Evolutionary conservation across 2,888 invertebrate species (phyloP), one percentile per base, ranked within the genome.

Genomic region (Erynnis tages): DNA sequence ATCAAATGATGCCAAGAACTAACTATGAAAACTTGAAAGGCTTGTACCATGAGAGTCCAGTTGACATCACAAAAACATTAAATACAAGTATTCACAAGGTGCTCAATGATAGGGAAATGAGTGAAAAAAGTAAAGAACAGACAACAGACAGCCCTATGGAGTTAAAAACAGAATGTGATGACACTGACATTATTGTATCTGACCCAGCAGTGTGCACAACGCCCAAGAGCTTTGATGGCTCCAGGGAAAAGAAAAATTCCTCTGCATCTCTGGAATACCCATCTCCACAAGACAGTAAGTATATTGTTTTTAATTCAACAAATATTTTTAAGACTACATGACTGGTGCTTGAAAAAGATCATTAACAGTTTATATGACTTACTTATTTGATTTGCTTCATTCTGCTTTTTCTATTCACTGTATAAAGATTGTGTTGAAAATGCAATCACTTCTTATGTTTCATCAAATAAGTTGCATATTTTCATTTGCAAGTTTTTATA

Each of bases 381-480:
- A 5, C 2, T 47, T 47, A 53, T 64, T 63, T 53, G 50, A 43
- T 62, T 65, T 68, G 71, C 69, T 75, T 70, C 56, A 59, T 70
- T 68, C 66, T 67, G 69, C 72, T 74, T 21, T 14, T 54, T 63
- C 54, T 58, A 41, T 54, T 43, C 47, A 62, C 57, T 62, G 60
- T 67, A 62, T 66, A 35, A 27, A 77, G 82, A 85, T 87, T 88
- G 83, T 86, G 88, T 88, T 88, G 89, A 89, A 89, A 88, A 88
- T 89, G 89, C 88, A 87, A 82, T 88, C 83, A 81, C 77, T 78
- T 73, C 66, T 78, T 76, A 71, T 73, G 76, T 80, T 78, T 78
- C 77, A 79, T 75, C 71, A 59, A 69, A 64, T 70, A 67, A 73
- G 61, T 73, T 68, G 66, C 60, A 62, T 55, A 55, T 79, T 82